These are phyloP conservation scores for Trichonephila inaurata DNA, from an alignment of 1,140 invertebrate species.

Conservation along the genomic window DNA sequence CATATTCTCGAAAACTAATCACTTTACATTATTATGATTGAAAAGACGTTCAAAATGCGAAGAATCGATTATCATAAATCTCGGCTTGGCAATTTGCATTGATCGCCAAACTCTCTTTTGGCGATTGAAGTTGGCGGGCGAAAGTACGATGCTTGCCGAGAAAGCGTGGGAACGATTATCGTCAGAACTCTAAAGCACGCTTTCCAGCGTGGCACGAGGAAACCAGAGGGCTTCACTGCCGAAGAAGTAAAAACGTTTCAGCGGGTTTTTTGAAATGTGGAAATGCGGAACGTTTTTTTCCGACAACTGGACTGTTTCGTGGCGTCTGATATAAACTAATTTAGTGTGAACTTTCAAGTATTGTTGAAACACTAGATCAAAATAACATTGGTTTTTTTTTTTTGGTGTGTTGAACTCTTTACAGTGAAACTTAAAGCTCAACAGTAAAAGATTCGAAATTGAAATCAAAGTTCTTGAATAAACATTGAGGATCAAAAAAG, in stretches of 20 bases:
- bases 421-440: too few species aligned
- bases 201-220: neutral
- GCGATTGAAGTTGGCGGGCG: slow-evolving; percentile 9
- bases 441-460: too few species aligned
- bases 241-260: slow-evolving; percentile 19
- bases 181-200: slow-evolving; percentile 38
- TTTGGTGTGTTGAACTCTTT: too few species aligned
- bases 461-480: too few species aligned
- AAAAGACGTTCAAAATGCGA: slow-evolving; percentile 59
- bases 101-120: neutral
- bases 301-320: neutral
- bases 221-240: neutral
- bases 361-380: neutral
- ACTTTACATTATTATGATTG: slow-evolving; percentile 63
- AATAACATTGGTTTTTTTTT: too few species aligned
- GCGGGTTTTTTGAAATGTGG: slow-evolving; percentile 45
- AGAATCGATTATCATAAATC: slow-evolving; percentile 56
- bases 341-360: neutral
- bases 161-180: slow-evolving; percentile 35
- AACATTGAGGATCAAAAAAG: too few species aligned
- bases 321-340: neutral
- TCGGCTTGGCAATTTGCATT: neutral
- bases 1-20: slow-evolving; percentile 58
- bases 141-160: slow-evolving; percentile 13
- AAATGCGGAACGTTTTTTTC: neutral